Evolutionary conservation across 2,113 vertebrate species (phyloP), one percentile per base, ranked within the genome.

Genomic region (Pachycephala philippinensis): DNA sequence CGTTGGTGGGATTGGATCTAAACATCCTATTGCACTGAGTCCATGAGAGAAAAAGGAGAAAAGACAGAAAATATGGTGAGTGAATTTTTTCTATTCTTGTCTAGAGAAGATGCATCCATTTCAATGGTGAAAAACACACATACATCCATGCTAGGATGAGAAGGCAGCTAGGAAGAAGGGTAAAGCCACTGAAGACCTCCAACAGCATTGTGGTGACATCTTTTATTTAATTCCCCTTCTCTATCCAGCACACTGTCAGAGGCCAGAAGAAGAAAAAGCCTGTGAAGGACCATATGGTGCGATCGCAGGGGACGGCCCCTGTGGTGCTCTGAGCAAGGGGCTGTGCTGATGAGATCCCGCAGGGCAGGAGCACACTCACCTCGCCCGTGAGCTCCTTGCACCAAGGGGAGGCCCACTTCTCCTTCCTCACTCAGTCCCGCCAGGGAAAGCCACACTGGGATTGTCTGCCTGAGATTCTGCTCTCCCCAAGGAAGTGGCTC

Each of bases 231-330:
- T 68, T 66, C 33, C 26, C 22, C 30, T 44, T 77, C 57, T 80
- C 28, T 50, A 16, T 20, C 8, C 6, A 2, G 26, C 22, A 7
- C 2, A 1, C 8, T 6, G 1, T 16, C 60, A 33, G 15, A 75
- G 53, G 70, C 6, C n/a, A 76, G 39, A 53, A 33, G 23, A 20
- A 42, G 49, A 28, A n/a, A 27, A 37, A 61, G 17, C 39, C 45
- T 30, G 39, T 19, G 40, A 39, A 72, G 40, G 30, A 68, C 53
- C 49, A 39, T 30, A 37, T 8, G 16, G 27, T 24, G 20, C 0
- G 0, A 30, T 30, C 0, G 0, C 8, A 4, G 49, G 12, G 35
- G 23, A 27, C 0, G 0, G 22, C 15, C n/a, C 6, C 30, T 1
- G 11, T 4, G 11, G 6, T 45, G n/a, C 28, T 59, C 66, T n/a